Conservation (phyloP, 2,888 invertebrate genomes). For the Catocala nupta region DNA sequence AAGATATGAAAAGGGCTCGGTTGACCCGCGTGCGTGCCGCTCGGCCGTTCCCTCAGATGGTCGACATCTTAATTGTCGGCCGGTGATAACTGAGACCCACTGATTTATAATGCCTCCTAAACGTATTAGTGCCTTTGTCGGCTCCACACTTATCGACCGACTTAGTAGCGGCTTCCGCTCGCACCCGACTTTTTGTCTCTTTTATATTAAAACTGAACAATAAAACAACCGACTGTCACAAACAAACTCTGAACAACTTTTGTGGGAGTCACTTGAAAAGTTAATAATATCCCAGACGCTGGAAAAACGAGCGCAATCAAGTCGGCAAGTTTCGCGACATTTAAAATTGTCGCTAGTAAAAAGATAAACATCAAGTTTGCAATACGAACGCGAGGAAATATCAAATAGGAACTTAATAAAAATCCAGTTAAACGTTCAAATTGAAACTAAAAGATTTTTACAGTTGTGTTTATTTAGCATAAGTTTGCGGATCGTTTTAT, state of each 20-base stretch:
- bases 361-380: constrained; percentile 35
- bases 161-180: constrained; percentile 75
- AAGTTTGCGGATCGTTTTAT: constrained; percentile 55
- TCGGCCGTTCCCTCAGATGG: constrained; percentile 47
- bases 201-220: constrained; percentile 55
- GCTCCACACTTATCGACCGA: constrained; percentile 73
- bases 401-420: constrained; percentile 42
- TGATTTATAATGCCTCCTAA: constrained; percentile 82
- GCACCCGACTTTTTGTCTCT: constrained; percentile 55
- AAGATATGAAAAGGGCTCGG: constrained; percentile 14
- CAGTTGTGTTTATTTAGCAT: constrained; percentile 51
- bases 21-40: constrained; percentile 42
- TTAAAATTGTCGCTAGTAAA: constrained; percentile 29
- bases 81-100: constrained; percentile 73
- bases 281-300: constrained; percentile 22
- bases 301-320: constrained; percentile 18
- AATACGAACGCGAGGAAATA: constrained; percentile 31
- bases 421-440: constrained; percentile 31
- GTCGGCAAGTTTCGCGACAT: constrained; percentile 21
- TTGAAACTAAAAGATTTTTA: constrained; percentile 51
- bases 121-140: constrained; percentile 83
- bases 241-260: constrained; percentile 42
- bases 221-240: constrained; percentile 51
- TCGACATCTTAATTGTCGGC: constrained; percentile 82
- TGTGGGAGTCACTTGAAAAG: constrained; percentile 24